A percentile compares a stretch with the other conserved stretches of the same genome.
Evolutionary conservation across 2,113 vertebrate species (phyloP).

Genomic region (Macheiramphus alcinus): DNA sequence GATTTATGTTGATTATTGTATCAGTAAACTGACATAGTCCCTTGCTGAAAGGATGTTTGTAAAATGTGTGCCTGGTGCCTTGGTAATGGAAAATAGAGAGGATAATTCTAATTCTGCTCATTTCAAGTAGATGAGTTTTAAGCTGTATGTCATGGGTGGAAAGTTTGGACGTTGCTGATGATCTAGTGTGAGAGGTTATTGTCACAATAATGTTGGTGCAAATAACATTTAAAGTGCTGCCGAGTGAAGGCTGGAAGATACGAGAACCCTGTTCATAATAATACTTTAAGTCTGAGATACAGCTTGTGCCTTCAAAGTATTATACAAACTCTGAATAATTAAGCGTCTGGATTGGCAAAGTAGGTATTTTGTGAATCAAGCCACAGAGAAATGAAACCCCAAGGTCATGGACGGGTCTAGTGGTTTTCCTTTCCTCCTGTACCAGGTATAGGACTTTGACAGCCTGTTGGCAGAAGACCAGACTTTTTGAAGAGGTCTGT

Average conservation of each 20-base stretch:
- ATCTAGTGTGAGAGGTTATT: neutral
- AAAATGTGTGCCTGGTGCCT: neutral
- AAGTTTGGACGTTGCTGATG: neutral
- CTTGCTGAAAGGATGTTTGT: conserved; percentile 23
- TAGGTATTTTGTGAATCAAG: neutral
- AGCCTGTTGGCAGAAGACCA: neutral
- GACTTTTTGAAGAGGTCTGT: neutral
- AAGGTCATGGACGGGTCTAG: neutral
- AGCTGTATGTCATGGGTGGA: neutral
- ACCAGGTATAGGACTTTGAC: neutral
- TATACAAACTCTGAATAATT: neutral
- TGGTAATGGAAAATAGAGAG: neutral
- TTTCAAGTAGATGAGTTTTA: conserved; percentile 9
- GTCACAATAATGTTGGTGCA: neutral
- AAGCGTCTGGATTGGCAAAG: neutral
- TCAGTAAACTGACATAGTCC: neutral
- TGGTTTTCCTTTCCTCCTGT: neutral
- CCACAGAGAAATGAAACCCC: neutral
- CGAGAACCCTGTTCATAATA: neutral
- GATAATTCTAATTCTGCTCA: neutral
- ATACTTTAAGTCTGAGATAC: neutral
- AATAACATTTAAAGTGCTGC: neutral
- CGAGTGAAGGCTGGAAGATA: neutral
- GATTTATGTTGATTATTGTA: conserved; percentile 44
- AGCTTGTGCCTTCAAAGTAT: neutral